Evolutionary conservation across 1,140 invertebrate genomes (phyloP), one percentile per base, ranked within the genome.

Genomic region (Episyrphus balteatus): DNA sequence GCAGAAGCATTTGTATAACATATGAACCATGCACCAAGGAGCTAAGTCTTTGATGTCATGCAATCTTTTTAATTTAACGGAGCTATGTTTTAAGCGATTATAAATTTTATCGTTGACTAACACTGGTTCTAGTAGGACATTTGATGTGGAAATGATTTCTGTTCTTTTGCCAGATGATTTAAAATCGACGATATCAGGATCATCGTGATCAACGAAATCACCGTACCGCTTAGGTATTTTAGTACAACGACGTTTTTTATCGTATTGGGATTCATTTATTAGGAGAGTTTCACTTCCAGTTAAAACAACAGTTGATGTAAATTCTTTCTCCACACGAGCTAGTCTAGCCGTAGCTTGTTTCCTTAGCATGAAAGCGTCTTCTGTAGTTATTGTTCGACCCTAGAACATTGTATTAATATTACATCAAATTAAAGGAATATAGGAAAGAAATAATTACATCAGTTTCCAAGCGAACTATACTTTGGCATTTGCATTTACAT

Each of bases 281-380:
- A 68, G 42, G 34, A 66, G 40, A 7, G 65, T 66, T 37, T 66
- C 61, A 33, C 63, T 62, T 31, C 62, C 65, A 2, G 65, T 66
- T 0, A 68, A 47, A 18, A 68, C 62, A 13, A 68, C 34, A 0
- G 66, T 68, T 5, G 66, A 61, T 0, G 58, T 63, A 26, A 68
- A 68, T 13, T 68, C 62, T 53, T 63, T 66, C 39, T 68, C 66
- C 55, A 66, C 60, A 38, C 58, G 63, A 3, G 65, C 66, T 33
- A 68, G 38, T 2, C 56, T 55, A 0, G 66, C 66, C 0, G 61
- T 68, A 2, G 65, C 65, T 33, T 67, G 48, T 12, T 58, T 56
- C 0, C 65, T 52, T 42, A 67, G 40, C 36, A 61, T 59, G 26
- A 61, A 66, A 0, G 63, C 63, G 44, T 66, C 63, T 42, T 66